Conservation (phyloP, 2,888 invertebrate genomes). For the Carabus problematicus region DNA sequence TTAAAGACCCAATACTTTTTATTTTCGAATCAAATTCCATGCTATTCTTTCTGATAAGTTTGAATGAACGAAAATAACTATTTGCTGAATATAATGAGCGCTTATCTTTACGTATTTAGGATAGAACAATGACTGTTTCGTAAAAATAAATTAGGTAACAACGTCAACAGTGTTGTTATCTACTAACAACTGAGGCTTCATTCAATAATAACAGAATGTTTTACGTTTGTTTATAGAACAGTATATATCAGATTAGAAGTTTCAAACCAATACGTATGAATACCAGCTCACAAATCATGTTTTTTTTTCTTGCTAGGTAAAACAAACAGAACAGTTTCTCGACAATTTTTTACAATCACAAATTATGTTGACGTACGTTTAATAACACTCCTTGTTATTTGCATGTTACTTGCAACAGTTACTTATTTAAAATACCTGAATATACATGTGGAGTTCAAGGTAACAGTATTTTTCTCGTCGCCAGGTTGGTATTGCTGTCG, state of each 20-base stretch:
- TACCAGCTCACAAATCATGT: background rate
- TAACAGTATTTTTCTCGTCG: constrained; percentile 10
- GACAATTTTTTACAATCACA: constrained; percentile 2
- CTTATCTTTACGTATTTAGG: constrained; percentile 1
- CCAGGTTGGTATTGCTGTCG: background rate
- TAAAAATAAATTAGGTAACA: too few species aligned
- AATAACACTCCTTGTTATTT: background rate
- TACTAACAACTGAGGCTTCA: too few species aligned
- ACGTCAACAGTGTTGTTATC: too few species aligned
- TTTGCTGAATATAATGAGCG: background rate
- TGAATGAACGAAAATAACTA: background rate
- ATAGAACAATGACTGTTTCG: background rate
- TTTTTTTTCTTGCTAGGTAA: constrained; percentile 4
- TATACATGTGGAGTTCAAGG: constrained; percentile 12
- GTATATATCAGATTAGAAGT: too few species aligned
- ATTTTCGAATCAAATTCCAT: background rate
- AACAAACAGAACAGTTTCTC: background rate
- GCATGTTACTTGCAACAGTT: background rate
- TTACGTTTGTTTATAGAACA: too few species aligned
- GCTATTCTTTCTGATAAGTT: background rate
- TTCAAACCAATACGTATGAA: too few species aligned
- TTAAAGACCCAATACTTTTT: too few species aligned
- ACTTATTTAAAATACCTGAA: background rate
- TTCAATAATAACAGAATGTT: too few species aligned
- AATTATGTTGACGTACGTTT: constrained; percentile 10